These are phyloP conservation scores for Poeciliopsis infans DNA, from an alignment of 2,797 vertebrate species.

Conservation along the genomic window DNA sequence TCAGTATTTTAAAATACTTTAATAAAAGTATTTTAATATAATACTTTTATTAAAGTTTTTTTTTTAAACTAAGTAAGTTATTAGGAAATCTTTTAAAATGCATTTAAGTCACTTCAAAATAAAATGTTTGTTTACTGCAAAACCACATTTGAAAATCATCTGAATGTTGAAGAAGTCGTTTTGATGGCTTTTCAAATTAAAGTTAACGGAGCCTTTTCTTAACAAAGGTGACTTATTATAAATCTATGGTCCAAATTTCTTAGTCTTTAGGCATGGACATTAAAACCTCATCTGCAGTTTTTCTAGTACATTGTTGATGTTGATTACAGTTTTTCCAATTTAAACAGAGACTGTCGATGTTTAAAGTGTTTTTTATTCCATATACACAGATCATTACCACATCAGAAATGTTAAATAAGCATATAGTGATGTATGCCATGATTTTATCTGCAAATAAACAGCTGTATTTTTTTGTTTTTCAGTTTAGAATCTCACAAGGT, in stretches of 20 bases:
- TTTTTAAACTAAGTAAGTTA: too few relatives aligned
- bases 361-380: conserved; percentile 55
- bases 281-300: not conserved
- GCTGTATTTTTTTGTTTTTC: conserved; percentile 13
- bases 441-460: conserved; percentile 17
- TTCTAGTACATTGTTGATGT: not conserved
- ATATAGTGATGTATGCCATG: not conserved
- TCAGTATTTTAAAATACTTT: too few relatives aligned
- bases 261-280: not conserved
- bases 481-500: conserved; percentile 5
- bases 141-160: not conserved
- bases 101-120: not conserved
- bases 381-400: conserved; percentile 28
- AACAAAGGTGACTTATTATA: not conserved
- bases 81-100: too few relatives aligned
- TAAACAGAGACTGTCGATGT: conserved; percentile 12
- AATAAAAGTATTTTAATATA: too few relatives aligned
- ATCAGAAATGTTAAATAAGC: conserved; percentile 42
- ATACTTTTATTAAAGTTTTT: too few relatives aligned
- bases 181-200: not conserved
- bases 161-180: not conserved
- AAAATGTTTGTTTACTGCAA: not conserved
- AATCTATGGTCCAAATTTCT: too few relatives aligned
- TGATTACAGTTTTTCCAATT: conserved; percentile 8
- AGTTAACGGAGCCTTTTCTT: not conserved